Percentiles rank a stretch among this genome's conserved stretches.
Conservation (phyloP, 2,797 vertebrate genomes). For the Philypnodon macrostomus region DNA sequence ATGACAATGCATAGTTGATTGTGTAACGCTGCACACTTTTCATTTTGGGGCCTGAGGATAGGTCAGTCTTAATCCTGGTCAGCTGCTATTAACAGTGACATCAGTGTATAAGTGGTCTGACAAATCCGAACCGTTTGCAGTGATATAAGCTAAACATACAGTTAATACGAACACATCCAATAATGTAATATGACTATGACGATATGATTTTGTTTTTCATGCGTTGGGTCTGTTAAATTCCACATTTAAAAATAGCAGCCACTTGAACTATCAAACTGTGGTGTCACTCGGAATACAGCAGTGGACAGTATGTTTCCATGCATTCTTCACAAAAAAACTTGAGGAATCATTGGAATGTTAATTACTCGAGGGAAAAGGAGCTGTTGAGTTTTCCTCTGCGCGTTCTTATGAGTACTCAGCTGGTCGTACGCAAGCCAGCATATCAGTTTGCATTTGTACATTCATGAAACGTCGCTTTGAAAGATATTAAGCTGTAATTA, state of each 20-base stretch:
- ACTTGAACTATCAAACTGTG: constrained; percentile 40
- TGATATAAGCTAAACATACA: not conserved
- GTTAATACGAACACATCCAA: not conserved
- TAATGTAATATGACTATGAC: constrained; percentile 1
- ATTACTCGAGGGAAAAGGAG: constrained; percentile 61
- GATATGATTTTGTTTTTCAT: not conserved
- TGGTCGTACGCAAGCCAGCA: constrained; percentile 18
- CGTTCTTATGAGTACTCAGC: constrained; percentile 35
- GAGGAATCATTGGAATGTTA: constrained; percentile 78
- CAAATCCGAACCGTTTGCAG: constrained; percentile 1
- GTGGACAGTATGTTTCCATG: constrained; percentile 53
- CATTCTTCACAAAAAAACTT: constrained; percentile 63
- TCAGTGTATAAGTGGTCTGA: constrained; percentile 1
- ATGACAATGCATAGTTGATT: not conserved
- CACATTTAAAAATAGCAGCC: constrained; percentile 63
- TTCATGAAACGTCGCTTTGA: constrained; percentile 24
- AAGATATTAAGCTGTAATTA: constrained; percentile 37
- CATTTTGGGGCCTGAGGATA: not conserved
- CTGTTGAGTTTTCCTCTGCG: constrained; percentile 20
- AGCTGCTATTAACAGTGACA: constrained; percentile 1
- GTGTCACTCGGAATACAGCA: constrained; percentile 21
- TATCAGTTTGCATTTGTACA: constrained; percentile 22
- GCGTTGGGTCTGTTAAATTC: constrained; percentile 8
- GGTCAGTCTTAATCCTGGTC: not conserved
- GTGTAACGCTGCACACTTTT: not conserved